Conservation (phyloP, 2,797 vertebrate genomes). For the Smutsia temminckii region DNA sequence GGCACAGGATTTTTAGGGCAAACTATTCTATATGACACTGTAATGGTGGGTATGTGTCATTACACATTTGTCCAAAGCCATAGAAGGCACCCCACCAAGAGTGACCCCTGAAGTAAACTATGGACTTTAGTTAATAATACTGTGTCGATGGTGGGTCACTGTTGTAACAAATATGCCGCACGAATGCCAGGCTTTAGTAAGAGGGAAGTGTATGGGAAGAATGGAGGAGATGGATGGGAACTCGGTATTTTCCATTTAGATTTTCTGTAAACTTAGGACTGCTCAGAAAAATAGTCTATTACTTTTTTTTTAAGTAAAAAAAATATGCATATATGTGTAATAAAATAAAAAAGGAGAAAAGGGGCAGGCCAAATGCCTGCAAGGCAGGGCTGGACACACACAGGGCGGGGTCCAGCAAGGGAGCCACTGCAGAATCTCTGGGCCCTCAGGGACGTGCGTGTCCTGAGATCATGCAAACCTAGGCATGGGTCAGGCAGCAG, state of each 20-base stretch:
- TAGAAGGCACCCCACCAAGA: not conserved
- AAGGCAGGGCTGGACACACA: not conserved
- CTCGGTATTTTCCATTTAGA: not conserved
- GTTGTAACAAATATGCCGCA: not conserved
- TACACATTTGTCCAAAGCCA: not conserved
- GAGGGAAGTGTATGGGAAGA: not conserved
- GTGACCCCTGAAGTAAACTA: not conserved
- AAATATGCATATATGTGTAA: not conserved
- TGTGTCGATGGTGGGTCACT: fast-evolving
- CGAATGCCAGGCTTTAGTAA: not conserved
- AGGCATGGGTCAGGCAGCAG: not conserved
- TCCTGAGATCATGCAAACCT: not conserved
- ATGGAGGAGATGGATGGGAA: not conserved
- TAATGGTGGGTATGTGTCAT: not conserved
- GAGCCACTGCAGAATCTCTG: not conserved
- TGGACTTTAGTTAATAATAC: not conserved
- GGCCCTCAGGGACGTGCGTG: not conserved
- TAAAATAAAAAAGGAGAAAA: not conserved
- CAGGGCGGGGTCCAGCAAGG: not conserved
- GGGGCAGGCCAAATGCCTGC: not conserved
- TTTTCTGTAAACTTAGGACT: not conserved
- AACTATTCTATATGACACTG: too few species aligned
- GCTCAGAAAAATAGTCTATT: not conserved
- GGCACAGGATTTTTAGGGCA: not conserved
- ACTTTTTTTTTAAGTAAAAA: not conserved